A percentile compares a stretch with the other conserved stretches of the same genome.
phyloP scores from a whole-genome alignment of 2,113 vertebrate species.

The Phainopepla nitens region DNA sequence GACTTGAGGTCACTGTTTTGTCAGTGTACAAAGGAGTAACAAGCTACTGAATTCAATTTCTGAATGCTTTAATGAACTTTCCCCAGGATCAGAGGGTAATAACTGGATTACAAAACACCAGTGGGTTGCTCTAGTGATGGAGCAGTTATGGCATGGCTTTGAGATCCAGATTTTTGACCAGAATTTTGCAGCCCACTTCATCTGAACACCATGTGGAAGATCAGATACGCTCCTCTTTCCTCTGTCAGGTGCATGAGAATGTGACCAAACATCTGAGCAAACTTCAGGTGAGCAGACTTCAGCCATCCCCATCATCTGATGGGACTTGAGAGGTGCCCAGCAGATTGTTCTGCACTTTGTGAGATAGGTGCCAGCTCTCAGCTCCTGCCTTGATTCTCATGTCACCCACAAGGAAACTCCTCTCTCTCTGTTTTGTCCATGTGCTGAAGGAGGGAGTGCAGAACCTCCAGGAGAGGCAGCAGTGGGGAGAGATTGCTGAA shows the following conservation, averaged over 20 bases:
- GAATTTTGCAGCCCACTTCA: neutral
- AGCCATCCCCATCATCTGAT: neutral
- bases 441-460: neutral
- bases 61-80: neutral
- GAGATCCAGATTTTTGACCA: neutral
- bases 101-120: neutral
- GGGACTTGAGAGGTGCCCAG: neutral
- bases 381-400: fast-evolving
- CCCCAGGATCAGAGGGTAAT: neutral
- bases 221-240: neutral
- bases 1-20: neutral
- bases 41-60: neutral
- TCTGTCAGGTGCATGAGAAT: neutral
- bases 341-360: neutral
- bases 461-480: neutral
- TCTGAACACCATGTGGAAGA: neutral
- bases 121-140: neutral
- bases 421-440: neutral
- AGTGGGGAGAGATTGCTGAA: neutral
- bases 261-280: neutral
- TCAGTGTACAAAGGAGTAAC: neutral
- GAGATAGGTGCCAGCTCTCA: neutral
- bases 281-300: neutral
- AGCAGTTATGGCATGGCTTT: neutral
- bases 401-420: neutral